These are phyloP conservation scores for Amiota mariae DNA, from an alignment of 2,888 invertebrate genomes.

Conservation along the genomic window DNA sequence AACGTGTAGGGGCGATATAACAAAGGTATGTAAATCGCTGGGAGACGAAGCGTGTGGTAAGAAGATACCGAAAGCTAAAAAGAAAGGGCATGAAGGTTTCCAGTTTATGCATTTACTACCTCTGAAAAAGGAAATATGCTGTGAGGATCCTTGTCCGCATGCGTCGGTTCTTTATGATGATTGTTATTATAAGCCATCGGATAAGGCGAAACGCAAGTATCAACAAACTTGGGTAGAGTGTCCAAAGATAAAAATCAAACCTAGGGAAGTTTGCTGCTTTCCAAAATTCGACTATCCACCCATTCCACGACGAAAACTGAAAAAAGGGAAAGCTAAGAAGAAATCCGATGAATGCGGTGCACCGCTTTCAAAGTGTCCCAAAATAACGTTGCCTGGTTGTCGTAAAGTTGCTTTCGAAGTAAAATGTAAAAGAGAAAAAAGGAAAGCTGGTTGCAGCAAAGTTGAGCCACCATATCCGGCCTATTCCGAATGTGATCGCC, in stretches of 20 bases:
- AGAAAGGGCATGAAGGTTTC: constrained; percentile 25
- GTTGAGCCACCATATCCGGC: constrained; percentile 51
- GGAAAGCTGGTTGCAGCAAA: constrained; percentile 39
- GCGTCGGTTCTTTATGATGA: constrained; percentile 43
- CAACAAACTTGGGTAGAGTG: constrained; percentile 66
- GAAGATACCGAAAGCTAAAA: background rate
- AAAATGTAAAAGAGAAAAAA: constrained; percentile 25
- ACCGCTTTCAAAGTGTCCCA: constrained; percentile 42
- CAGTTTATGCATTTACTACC: constrained; percentile 44
- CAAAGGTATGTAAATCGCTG: background rate
- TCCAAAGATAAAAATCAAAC: constrained; percentile 49
- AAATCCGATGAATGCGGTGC: background rate
- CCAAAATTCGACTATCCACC: constrained; percentile 36
- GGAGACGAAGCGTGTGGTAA: background rate
- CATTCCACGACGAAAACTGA: constrained; percentile 40
- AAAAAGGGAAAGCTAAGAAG: constrained; percentile 8
- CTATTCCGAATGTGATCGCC: constrained; percentile 46
- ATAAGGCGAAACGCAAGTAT: constrained; percentile 57
- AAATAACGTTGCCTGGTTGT: constrained; percentile 38
- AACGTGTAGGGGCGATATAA: background rate
- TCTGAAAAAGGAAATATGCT: constrained; percentile 23
- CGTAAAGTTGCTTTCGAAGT: background rate
- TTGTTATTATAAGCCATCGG: constrained; percentile 46
- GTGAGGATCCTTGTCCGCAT: constrained; percentile 14
- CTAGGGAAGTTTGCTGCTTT: constrained; percentile 54